A percentile compares a stretch with the other conserved stretches of the same genome.
These are phyloP conservation scores for Euproctis similis DNA, from an alignment of 2,888 invertebrate genomes.

Conservation along the genomic window DNA sequence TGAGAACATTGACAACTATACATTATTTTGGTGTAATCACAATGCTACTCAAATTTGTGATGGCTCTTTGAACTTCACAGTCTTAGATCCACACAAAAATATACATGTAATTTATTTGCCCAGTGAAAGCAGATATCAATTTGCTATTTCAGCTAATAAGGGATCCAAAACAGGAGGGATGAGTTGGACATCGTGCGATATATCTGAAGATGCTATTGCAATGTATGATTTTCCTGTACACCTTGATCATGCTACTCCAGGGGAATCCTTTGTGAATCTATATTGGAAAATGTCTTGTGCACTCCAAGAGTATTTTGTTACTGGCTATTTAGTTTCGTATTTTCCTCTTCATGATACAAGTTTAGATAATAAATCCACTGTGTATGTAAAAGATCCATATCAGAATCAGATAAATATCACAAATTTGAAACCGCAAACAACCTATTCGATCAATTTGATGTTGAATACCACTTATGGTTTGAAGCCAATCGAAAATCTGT, in stretches of 20 bases:
- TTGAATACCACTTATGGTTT: constrained; percentile 68
- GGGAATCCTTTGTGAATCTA: constrained; percentile 64
- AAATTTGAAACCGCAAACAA: constrained; percentile 82
- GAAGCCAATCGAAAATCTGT: constrained; percentile 66
- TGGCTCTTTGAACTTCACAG: constrained; percentile 63
- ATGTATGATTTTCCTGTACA: constrained; percentile 74
- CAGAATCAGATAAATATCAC: constrained; percentile 75
- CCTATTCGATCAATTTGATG: constrained; percentile 82
- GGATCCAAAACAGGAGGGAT: constrained; percentile 84
- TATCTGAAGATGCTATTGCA: constrained; percentile 57
- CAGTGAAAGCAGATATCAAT: constrained; percentile 78
- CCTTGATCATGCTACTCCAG: constrained; percentile 48
- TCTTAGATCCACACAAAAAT: constrained; percentile 46
- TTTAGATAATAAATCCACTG: constrained; percentile 38
- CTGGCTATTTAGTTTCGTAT: constrained; percentile 84
- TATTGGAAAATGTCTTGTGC: constrained; percentile 87
- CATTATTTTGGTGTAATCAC: constrained; percentile 85
- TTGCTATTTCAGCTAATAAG: constrained; percentile 88
- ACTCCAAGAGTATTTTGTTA: constrained; percentile 81
- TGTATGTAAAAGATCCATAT: constrained; percentile 58
- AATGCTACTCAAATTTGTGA: constrained; percentile 70
- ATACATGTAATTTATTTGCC: constrained; percentile 78
- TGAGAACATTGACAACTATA: constrained; percentile 78
- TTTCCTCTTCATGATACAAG: constrained; percentile 77
- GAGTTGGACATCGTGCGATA: constrained; percentile 86